Evolutionary conservation across 2,888 invertebrate genomes (phyloP), one percentile per base, ranked within the genome.

Genomic region (Ennomos fuscantarius): DNA sequence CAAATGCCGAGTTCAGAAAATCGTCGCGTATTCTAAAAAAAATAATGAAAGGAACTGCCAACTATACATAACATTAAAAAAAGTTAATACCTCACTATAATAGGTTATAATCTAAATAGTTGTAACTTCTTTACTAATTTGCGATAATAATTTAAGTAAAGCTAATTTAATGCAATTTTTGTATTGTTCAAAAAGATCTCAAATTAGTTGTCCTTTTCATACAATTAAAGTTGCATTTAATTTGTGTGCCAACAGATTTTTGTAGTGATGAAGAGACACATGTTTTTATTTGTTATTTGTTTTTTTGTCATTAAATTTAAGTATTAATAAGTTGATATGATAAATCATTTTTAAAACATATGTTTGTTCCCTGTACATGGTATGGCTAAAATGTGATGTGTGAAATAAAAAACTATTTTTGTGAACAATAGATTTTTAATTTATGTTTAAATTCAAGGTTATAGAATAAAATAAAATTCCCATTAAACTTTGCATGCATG

Each of bases 351-450:
- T 67, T 61, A 66, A 66, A 69, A 72, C 54, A 65, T 73, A 72
- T 71, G 74, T 75, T 74, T 76, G 74, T 74, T 35, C 46, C 65
- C 66, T 65, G 50, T 71, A 69, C 63, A 54, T 43, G 65, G 65
- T 68, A 66, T 62, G 62, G 42, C 45, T 50, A 58, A 63, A 57
- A 66, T 71, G 66, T 73, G 63, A 71, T 73, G 67, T 70, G 70
- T 75, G 69, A 68, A 77, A 70, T 76, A 77, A 76, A 76, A 56
- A 75, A 76, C 55, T 74, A 76, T 72, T 77, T 76, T 77, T 73
- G 42, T 62, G 24, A 24, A 24, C 6, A 24, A 24, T 24, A 24
- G 2, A 24, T 24, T 24, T 15, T 24, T 24, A 24, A 6, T 24
- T 24, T 6, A 24, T 2, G 24, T 24, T 6, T 5, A 2, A 24